A percentile compares a stretch with the other conserved stretches of the same genome.
Conservation (phyloP, 2,888 invertebrate genomes). For the Lepidochrysops patricia region DNA sequence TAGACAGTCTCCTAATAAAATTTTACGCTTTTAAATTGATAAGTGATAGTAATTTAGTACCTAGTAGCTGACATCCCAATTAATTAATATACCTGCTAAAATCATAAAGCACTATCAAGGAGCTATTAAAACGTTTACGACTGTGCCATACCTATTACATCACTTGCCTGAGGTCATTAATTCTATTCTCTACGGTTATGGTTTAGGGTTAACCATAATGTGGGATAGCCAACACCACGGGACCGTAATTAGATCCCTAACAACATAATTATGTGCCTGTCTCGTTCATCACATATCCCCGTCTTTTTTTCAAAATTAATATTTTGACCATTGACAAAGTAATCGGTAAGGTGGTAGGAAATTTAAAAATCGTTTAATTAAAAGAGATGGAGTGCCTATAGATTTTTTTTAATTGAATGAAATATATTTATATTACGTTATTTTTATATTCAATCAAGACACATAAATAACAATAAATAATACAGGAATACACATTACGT, state of each 20-base stretch:
- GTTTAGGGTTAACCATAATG: conserved; percentile 34
- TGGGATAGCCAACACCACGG: conserved; percentile 48
- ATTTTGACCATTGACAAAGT: neutral
- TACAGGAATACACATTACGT: neutral
- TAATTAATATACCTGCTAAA: too few relatives aligned
- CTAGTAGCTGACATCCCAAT: too few relatives aligned
- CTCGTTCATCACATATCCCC: conserved; percentile 27
- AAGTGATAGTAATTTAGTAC: too few relatives aligned
- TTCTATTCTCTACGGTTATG: conserved; percentile 3
- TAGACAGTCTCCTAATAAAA: too few relatives aligned
- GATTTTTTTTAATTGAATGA: too few relatives aligned
- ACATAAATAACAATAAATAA: neutral
- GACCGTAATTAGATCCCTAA: conserved; percentile 57
- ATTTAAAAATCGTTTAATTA: too few relatives aligned
- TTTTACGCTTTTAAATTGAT: too few relatives aligned
- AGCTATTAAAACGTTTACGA: neutral
- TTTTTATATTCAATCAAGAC: neutral
- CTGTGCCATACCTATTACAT: neutral
- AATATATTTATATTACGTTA: too few relatives aligned
- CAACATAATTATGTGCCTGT: conserved; percentile 53
- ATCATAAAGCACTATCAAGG: neutral
- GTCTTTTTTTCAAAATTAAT: neutral
- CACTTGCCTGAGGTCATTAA: neutral
- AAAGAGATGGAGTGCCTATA: too few relatives aligned
- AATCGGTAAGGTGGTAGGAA: too few relatives aligned